phyloP scores from a whole-genome alignment of 2,797 vertebrate species.

The Sitta carolinensis region DNA sequence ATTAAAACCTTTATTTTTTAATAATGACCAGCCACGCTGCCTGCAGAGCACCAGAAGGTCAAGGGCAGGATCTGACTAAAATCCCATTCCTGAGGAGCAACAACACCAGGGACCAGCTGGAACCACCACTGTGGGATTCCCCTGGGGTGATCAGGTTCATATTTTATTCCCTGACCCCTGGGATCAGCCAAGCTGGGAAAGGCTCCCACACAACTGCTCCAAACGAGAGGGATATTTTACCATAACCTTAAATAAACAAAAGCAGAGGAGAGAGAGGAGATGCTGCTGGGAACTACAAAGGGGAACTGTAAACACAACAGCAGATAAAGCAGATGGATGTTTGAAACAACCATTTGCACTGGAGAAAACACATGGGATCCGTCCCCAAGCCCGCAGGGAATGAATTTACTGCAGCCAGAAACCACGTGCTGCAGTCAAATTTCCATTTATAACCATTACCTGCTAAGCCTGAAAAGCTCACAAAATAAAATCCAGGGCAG shows the following conservation, averaged over 20 bases:
- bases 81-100: background rate
- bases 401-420: background rate
- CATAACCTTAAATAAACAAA: constrained; percentile 33
- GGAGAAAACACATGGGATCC: background rate
- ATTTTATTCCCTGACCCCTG: background rate
- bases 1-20: background rate
- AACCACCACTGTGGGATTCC: background rate
- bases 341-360: background rate
- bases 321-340: constrained; percentile 40
- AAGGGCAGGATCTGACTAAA: background rate
- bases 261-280: background rate
- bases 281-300: constrained; percentile 49
- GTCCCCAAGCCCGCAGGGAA: background rate
- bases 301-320: constrained; percentile 19
- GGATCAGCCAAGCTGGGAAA: background rate
- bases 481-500: background rate
- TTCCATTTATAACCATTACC: background rate
- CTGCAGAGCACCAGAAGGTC: background rate
- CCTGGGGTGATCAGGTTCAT: background rate
- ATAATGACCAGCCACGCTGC: background rate
- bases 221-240: background rate
- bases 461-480: background rate
- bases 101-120: background rate
- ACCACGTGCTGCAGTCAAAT: background rate
- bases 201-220: background rate